Evolutionary conservation across 2,797 vertebrate species (phyloP), one percentile per base, ranked within the genome.

Genomic region (Tiaroga cobitis): DNA sequence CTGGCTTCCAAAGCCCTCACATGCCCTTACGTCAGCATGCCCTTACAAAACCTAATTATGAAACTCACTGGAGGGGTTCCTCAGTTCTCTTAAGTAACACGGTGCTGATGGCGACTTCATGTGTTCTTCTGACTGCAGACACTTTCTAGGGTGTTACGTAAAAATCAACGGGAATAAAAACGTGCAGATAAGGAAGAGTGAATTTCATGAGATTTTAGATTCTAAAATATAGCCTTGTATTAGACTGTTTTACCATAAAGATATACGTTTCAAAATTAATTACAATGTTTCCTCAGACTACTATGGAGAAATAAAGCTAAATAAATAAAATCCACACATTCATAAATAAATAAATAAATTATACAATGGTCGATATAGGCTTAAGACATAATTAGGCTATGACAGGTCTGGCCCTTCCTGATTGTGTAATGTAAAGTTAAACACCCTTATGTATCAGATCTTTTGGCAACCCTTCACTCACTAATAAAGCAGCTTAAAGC

Each of bases 1-100:
- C 61, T 34, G 39, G 29, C 54, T 65, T 41, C 65, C 67, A 69
- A 80, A 83, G 39, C 32, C 65, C 70, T 67, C 29, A 29, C 59
- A 46, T 46, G 43, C 43, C 43, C 46, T 46, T 46, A 32, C 49
- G 51, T 83, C 67, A 85, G 43, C 49, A 19, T 63, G 81, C 37
- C 84, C 80, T 88, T 88, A 85, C 59, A 79, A 61, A 85, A 75
- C 24, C 29, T 78, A 26, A 32, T 85, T 87, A 83, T 85, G 39
- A 88, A 65, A 77, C 80, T 37, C 68, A 63, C 29, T n/a, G 67
- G 74, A 16, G 19, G 67, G 41, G 15, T 54, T 32, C 56, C 59
- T 63, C 70, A 3, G 68, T 19, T 29, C 79, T 85, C 7, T 81
- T 75, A 21, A 70, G 72, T 76, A 86, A 86, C 80, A 19, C 73